A percentile compares a stretch with the other conserved stretches of the same genome.
Evolutionary conservation across 2,113 vertebrate genomes (phyloP).

Genomic region (Motacilla tschutschensis): DNA sequence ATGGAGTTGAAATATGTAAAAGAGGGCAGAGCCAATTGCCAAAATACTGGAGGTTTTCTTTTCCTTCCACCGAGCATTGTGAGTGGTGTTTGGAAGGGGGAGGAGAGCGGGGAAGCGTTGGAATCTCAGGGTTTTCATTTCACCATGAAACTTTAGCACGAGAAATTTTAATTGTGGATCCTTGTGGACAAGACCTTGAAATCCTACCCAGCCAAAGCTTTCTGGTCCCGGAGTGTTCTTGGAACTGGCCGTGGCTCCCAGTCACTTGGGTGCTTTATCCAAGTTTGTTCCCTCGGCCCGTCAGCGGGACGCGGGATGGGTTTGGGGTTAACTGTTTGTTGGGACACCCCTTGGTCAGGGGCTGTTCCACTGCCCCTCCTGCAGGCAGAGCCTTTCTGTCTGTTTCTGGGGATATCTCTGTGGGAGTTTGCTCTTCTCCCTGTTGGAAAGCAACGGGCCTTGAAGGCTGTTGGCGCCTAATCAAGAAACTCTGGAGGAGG

Average conservation of each 20-base stretch:
- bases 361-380: neutral
- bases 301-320: neutral
- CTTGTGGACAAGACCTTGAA: constrained; percentile 70
- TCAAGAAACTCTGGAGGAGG: constrained; percentile 39
- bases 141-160: constrained; percentile 65
- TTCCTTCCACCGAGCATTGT: constrained; percentile 19
- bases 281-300: neutral
- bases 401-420: neutral
- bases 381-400: neutral
- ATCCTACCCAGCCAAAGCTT: constrained; percentile 48
- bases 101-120: neutral
- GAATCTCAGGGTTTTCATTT: constrained; percentile 63
- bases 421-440: neutral
- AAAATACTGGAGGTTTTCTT: constrained; percentile 55
- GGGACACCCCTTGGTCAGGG: neutral
- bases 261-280: constrained; percentile 19
- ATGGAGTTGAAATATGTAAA: constrained; percentile 36
- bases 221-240: constrained; percentile 38
- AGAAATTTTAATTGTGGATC: constrained; percentile 73
- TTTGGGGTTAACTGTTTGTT: neutral
- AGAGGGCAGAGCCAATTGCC: constrained; percentile 11
- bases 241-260: constrained; percentile 50
- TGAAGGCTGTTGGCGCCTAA: neutral
- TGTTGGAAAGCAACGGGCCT: constrained; percentile 26
- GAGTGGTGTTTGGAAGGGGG: neutral